Base-by-base conservation (phyloP, 2,888 invertebrate genomes). In the Villa cingulata region DNA sequence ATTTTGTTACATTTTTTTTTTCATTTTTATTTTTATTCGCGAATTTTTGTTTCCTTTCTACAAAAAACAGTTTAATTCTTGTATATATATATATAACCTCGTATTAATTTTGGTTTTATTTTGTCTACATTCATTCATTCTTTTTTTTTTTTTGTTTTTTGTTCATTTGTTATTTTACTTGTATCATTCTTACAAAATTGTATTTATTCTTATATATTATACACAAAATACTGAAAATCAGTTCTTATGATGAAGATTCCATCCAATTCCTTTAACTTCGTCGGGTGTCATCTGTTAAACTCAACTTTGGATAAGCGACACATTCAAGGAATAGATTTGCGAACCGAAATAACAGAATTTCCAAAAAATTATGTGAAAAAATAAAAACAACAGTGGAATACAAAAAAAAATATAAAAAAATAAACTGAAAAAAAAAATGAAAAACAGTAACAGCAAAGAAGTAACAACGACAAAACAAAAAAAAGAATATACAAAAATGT, bases 231-330 rank as follows among this genome's bases (percentile, higher is more conserved):
- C 12, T 12, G 29, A 32, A 9, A 32, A 12, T 32, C 29, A 32
- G 29, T 32, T 12, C 12, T 12, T 12, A 19, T 36, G 23, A 29
- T 23, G 14, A 46, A 37, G 23, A 29, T 37, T 46, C 42, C 41
- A 15, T 37, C 41, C 42, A 17, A 41, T 20, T 27, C 16, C 37
- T 27, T 29, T 37, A 41, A 41, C 45, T 32, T 36, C 41, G 37
- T 46, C 41, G 42, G 27, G 36, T 46, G 46, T 46, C 46, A 46
- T 46, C 46, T 46, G 46, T 46, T 46, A 41, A 46, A 42, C 41
- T 46, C 37, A 46, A 46, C 41, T 46, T 46, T 46, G 41, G 46
- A 27, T 46, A 46, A 43, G 41, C 41, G 27, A 41, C 37, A 37
- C 46, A 34, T 27, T 42, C 42, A 27, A 42, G 42, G 27, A 42